Percentiles rank a stretch among this genome's conserved stretches.
Conservation (phyloP, 2,888 invertebrate genomes). For the Phortica magna region DNA sequence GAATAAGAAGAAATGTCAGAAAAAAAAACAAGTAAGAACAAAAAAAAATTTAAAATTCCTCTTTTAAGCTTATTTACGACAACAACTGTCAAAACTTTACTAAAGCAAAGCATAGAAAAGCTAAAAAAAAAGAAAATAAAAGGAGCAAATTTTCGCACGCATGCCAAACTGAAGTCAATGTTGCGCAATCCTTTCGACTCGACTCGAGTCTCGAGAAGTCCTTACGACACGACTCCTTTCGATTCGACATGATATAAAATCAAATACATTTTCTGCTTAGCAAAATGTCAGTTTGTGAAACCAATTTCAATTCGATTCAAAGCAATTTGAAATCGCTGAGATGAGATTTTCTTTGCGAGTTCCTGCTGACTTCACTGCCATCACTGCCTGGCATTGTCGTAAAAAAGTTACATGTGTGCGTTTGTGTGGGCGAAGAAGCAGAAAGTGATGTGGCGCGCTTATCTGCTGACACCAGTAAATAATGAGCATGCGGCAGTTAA, state of each 20-base stretch:
- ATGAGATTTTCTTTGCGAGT: background rate
- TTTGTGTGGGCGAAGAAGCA: background rate
- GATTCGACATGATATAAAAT: background rate
- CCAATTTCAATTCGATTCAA: background rate
- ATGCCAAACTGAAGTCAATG: too few species aligned
- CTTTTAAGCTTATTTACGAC: constrained; percentile 48
- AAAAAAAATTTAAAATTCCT: constrained; percentile 41
- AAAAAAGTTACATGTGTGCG: background rate
- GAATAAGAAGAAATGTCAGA: background rate
- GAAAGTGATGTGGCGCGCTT: background rate
- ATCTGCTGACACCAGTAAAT: constrained; percentile 15
- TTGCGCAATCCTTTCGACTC: too few species aligned
- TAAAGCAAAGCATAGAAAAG: background rate
- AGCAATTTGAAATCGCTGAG: background rate
- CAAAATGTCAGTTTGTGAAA: background rate
- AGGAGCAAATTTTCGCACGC: too few species aligned
- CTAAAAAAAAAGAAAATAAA: background rate
- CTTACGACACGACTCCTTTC: too few species aligned
- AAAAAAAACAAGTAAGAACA: background rate
- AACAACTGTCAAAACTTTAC: constrained; percentile 35
- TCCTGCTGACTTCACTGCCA: background rate
- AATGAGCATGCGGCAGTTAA: constrained; percentile 7
- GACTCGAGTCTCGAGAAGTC: too few species aligned
- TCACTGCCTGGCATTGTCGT: background rate
- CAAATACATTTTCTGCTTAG: background rate